Evolutionary conservation across 2,888 invertebrate species (phyloP).

Genomic region (Oasisia sp.): DNA sequence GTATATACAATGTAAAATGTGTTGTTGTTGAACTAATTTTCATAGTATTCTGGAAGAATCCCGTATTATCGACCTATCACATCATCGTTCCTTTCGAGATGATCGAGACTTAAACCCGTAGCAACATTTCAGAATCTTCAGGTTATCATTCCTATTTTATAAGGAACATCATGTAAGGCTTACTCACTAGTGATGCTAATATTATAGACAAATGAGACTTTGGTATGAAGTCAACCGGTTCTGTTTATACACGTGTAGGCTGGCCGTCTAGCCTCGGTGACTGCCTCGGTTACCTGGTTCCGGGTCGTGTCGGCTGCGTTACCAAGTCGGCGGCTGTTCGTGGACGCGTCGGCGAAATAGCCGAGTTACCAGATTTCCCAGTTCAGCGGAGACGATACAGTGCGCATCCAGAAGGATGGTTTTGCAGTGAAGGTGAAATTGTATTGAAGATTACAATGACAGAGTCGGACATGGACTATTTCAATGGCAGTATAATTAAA

Average conservation of each 20-base stretch:
- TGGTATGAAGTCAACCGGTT: neutral
- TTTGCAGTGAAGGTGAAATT: no score
- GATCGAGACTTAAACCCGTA: neutral
- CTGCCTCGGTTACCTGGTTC: neutral
- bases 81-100: neutral
- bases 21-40: no score
- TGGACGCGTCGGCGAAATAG: no score
- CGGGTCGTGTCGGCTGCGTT: no score
- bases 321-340: no score
- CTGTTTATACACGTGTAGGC: neutral
- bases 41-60: neutral
- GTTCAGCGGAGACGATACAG: no score
- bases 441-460: no score
- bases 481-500: no score
- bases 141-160: constrained; percentile 3
- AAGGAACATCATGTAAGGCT: neutral
- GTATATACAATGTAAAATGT: no score
- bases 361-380: no score
- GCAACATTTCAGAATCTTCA: neutral
- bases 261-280: neutral
- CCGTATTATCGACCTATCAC: neutral
- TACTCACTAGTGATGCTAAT: neutral
- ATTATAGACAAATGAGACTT: neutral
- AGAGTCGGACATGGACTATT: no score
- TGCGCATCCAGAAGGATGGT: no score